Evolutionary conservation across 2,888 invertebrate genomes (phyloP), one percentile per base, ranked within the genome.

Genomic region (Chromoteleia sp.): DNA sequence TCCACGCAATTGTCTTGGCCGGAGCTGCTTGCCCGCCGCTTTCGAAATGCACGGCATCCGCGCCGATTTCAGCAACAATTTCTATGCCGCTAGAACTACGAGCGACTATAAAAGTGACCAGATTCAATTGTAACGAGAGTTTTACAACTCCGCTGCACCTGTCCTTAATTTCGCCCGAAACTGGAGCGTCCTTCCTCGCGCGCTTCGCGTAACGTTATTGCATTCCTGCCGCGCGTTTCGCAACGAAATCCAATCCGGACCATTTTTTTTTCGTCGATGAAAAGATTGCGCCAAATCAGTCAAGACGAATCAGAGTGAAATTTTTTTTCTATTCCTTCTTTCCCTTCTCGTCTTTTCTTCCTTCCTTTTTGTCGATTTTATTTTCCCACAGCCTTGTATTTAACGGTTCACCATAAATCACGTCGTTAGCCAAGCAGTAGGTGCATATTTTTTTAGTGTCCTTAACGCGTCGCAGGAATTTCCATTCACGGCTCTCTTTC

Each of bases 401-500:
- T 71, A 71, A 71, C 52, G 61, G 41, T 52, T 61, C 41, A 15
- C 43, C 54, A 61, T 61, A 61, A 73, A 73, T 73, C 73, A 73
- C 54, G 54, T 43, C 52, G 63, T 73, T 63, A 54, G 39, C 61
- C 33, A 17, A 41, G 50, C 54, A 61, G 43, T 61, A 50, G 54
- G 54, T 43, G 70, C 52, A 52, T 52, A 41, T 61, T 61, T 61
- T n/a, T 54, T 61, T 59, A 14, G 56, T 70, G 56, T 58, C 45
- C 56, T 68, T 36, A 45, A 45, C 58, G 73, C 43, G 25, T 30
- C 73, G 30, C 29, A 61, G 43, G 73, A 50, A 73, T 73, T 73
- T 73, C 73, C 52, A 73, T 73, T 73, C 73, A 73, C 33, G 52
- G 41, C n/a, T 59, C 30, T 41, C 54, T 61, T 50, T 52, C 33